Evolutionary conservation across 2,888 invertebrate species (phyloP).

Genomic region (Anagyrus pseudococci): DNA sequence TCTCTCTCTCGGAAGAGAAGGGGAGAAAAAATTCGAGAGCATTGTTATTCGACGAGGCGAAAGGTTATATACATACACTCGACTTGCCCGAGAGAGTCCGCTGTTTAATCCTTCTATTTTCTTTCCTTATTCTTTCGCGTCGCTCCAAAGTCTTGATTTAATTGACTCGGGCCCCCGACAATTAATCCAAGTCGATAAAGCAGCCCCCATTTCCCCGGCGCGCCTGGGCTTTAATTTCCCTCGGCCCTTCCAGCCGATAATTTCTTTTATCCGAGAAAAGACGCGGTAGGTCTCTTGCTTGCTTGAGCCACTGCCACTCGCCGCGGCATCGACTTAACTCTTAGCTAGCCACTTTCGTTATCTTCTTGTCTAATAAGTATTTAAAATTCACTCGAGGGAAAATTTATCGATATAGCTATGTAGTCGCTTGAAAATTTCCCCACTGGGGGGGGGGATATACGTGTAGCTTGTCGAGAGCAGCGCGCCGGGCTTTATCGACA

Average conservation of each 20-base stretch:
- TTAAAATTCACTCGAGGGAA: slow-evolving; percentile 24
- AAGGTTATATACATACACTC: neutral
- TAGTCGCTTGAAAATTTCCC: neutral
- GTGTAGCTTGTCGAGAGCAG: neutral
- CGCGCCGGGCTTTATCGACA: neutral
- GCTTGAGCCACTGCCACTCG: neutral
- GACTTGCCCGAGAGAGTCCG: too few relatives aligned
- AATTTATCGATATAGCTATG: slow-evolving; percentile 23
- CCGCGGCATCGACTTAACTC: neutral
- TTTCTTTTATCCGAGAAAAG: slow-evolving; percentile 21
- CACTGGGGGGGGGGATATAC: neutral
- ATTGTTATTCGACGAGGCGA: slow-evolving; percentile 21
- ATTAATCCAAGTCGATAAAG: slow-evolving; percentile 42
- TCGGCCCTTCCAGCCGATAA: slow-evolving; percentile 15
- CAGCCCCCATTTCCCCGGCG: slow-evolving; percentile 22
- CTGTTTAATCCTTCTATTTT: too few relatives aligned
- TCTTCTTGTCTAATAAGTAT: slow-evolving; percentile 14
- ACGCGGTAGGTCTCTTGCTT: neutral
- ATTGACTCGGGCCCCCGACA: slow-evolving; percentile 44
- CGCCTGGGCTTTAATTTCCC: slow-evolving; percentile 22
- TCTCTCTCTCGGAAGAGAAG: too few relatives aligned
- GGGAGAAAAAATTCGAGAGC: slow-evolving; percentile 26
- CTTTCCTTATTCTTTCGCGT: neutral
- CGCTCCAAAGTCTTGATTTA: slow-evolving; percentile 38
- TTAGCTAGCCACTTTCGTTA: slow-evolving; percentile 10